Evolutionary conservation across 2,113 vertebrate species (phyloP).

Genomic region (Trachemys scripta): DNA sequence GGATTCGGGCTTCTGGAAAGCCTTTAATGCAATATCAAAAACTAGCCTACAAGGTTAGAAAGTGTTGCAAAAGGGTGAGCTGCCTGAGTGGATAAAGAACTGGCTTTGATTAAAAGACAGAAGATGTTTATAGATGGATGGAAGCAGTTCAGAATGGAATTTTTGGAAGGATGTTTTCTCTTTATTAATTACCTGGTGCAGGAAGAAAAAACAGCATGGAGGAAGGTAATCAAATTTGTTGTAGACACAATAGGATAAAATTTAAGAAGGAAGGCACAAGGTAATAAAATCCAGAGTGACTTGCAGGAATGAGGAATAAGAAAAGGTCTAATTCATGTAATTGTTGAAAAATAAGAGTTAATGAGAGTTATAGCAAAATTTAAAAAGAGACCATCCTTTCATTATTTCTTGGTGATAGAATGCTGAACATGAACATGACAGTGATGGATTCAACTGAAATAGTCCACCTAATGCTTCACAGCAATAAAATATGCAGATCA

Average conservation of each 20-base stretch:
- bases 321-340: background rate
- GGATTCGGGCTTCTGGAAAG: background rate
- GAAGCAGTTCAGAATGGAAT: background rate
- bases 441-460: background rate
- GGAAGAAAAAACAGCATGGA: background rate
- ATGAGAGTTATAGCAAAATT: background rate
- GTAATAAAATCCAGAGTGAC: background rate
- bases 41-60: background rate
- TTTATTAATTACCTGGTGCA: background rate
- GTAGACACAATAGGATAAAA: background rate
- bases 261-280: background rate
- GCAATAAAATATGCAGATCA: background rate
- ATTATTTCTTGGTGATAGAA: background rate
- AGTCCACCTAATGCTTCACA: background rate
- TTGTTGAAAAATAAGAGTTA: background rate
- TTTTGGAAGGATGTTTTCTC: background rate
- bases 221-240: constrained; percentile 15
- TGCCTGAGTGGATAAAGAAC: background rate
- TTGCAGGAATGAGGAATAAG: constrained; percentile 21
- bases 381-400: background rate
- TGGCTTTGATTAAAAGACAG: background rate
- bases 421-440: background rate
- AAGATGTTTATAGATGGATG: background rate
- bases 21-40: background rate
- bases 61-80: background rate